phyloP scores from a whole-genome alignment of 2,888 invertebrate genomes.

The Macrophya annulata region DNA sequence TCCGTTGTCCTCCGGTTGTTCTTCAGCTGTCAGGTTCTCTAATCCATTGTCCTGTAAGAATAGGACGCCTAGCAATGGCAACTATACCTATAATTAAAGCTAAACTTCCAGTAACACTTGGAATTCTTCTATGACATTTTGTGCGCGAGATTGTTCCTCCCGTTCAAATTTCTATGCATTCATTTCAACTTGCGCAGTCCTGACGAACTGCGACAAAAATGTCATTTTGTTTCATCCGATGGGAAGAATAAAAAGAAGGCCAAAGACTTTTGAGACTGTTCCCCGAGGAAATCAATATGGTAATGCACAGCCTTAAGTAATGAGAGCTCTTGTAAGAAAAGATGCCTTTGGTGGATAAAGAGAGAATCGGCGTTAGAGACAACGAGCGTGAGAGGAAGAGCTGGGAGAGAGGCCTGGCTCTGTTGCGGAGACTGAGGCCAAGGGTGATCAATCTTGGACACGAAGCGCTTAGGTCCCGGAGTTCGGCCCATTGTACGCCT shows the following conservation, averaged over 20 bases:
- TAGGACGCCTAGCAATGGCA: background rate
- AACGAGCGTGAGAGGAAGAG: conserved; percentile 59
- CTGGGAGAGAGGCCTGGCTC: conserved; percentile 6
- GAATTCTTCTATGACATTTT: background rate
- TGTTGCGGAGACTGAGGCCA: conserved; percentile 57
- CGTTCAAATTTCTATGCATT: background rate
- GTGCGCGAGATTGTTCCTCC: background rate
- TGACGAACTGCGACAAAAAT: conserved; percentile 21
- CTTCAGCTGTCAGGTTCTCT: conserved; percentile 71
- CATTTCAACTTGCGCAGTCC: background rate
- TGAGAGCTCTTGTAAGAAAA: conserved; percentile 69
- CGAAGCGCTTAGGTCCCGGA: conserved; percentile 65
- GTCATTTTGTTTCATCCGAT: conserved; percentile 9
- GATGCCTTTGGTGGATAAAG: conserved; percentile 61
- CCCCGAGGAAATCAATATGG: conserved; percentile 74
- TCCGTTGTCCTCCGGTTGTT: conserved; percentile 66
- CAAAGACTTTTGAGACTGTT: conserved; percentile 68
- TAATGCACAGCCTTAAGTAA: conserved; percentile 73
- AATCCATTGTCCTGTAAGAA: conserved; percentile 63
- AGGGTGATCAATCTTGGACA: conserved; percentile 70
- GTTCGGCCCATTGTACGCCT: conserved; percentile 57
- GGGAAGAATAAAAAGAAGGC: conserved; percentile 56
- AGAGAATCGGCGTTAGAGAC: conserved; percentile 54
- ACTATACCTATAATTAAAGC: background rate
- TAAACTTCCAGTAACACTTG: background rate